Percentiles rank a stretch among this genome's conserved stretches.
Conservation (phyloP, 2,888 invertebrate species). For the Marasmarcha lunaedactyla region DNA sequence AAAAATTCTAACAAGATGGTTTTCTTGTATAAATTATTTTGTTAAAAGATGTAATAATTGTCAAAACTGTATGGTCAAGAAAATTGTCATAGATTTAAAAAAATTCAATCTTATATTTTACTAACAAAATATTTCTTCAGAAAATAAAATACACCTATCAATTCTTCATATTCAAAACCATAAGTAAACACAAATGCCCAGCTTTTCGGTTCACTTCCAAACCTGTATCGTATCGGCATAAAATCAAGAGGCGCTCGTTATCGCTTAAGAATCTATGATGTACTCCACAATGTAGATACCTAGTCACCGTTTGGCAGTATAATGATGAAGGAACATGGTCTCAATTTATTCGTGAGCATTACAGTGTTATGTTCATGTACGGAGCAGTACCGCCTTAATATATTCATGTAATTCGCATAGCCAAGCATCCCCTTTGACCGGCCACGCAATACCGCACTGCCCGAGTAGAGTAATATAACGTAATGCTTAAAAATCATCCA, state of each 20-base stretch:
- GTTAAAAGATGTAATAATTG: too few species aligned
- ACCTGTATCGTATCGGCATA: constrained; percentile 17
- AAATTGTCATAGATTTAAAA: too few species aligned
- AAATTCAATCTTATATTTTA: too few species aligned
- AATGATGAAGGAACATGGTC: constrained; percentile 58
- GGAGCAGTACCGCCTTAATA: constrained; percentile 63
- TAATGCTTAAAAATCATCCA: constrained; percentile 69
- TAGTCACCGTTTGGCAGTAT: constrained; percentile 43
- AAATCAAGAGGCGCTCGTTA: constrained; percentile 21
- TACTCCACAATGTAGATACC: constrained; percentile 47
- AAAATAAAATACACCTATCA: too few species aligned
- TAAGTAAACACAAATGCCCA: too few species aligned
- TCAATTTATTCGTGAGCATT: constrained; percentile 68
- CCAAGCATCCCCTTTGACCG: constrained; percentile 68
- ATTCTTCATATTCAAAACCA: too few species aligned
- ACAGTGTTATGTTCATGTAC: constrained; percentile 55
- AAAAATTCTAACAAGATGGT: too few species aligned
- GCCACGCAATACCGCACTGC: constrained; percentile 65
- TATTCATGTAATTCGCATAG: constrained; percentile 71
- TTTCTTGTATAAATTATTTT: too few species aligned
- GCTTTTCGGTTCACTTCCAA: too few species aligned
- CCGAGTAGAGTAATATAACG: constrained; percentile 65
- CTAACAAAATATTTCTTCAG: too few species aligned
- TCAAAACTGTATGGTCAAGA: too few species aligned
- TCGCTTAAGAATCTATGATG: constrained; percentile 35